Percentiles rank a stretch among this genome's conserved stretches.
These are phyloP conservation scores for Solenopsis invicta DNA, from an alignment of 1,140 invertebrate genomes.

Conservation along the genomic window DNA sequence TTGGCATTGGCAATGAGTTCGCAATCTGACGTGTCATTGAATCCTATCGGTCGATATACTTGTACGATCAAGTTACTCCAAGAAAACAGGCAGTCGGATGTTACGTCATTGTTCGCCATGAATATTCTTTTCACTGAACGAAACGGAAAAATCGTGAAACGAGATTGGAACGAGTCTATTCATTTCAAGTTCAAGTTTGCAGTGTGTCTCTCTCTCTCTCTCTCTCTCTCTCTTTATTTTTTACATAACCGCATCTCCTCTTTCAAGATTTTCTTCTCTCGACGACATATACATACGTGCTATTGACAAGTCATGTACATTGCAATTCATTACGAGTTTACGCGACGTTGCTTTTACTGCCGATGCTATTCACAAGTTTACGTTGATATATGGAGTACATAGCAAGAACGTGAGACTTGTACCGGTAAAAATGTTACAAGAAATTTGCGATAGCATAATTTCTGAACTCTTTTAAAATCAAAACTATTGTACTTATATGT, in stretches of 20 bases:
- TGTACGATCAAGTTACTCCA: neutral
- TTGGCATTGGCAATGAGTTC: conserved; percentile 9
- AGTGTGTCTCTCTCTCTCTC: neutral
- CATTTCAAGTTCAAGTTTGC: neutral
- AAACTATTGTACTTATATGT: neutral
- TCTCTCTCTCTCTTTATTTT: neutral
- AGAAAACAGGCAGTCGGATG: neutral
- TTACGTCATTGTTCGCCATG: neutral
- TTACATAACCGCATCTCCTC: neutral
- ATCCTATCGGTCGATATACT: neutral
- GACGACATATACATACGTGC: neutral
- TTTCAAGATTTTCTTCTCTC: neutral
- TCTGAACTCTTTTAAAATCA: neutral
- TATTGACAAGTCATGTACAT: neutral
- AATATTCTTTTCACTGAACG: conserved; percentile 6
- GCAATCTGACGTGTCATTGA: neutral
- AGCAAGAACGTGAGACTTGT: neutral
- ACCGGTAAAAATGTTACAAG: neutral
- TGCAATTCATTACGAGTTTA: conserved; percentile 13
- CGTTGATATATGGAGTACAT: neutral
- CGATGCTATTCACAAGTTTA: neutral
- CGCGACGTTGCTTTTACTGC: neutral
- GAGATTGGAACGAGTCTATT: conserved; percentile 10
- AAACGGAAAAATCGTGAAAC: neutral
- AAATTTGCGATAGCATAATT: neutral